Percentiles rank a stretch among this genome's conserved stretches.
phyloP scores from a whole-genome alignment of 2,888 invertebrate species.

The Habroteleia sp. region DNA sequence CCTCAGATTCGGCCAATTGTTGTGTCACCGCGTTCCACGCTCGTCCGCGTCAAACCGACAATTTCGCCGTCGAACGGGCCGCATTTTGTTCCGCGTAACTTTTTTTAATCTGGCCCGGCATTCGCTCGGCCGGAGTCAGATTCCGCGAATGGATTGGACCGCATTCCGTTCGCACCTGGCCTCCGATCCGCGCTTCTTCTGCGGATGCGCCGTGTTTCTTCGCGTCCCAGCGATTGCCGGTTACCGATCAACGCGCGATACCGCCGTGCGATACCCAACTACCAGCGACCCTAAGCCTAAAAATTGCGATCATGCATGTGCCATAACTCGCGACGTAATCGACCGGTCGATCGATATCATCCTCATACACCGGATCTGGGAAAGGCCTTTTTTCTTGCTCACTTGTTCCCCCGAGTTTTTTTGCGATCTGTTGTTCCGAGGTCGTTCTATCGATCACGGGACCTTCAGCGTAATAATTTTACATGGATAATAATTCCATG shows the following conservation, averaged over 20 bases:
- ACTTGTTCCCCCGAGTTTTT: not conserved
- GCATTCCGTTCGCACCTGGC: conserved; percentile 80
- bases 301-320: conserved; percentile 64
- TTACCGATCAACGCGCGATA: conserved; percentile 61
- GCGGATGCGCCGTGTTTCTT: conserved; percentile 55
- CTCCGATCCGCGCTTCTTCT: conserved; percentile 67
- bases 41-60: conserved; percentile 53
- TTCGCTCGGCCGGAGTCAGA: conserved; percentile 77
- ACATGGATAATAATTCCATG: not conserved
- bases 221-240: conserved; percentile 40
- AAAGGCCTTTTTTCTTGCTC: conserved; percentile 16
- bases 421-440: not conserved
- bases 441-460: conserved; percentile 3
- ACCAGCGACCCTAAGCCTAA: conserved; percentile 46
- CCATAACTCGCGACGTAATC: conserved; percentile 65
- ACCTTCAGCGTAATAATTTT: conserved; percentile 2
- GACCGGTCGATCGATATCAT: conserved; percentile 61
- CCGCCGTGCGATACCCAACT: conserved; percentile 59
- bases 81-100: conserved; percentile 75
- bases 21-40: conserved; percentile 40
- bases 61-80: conserved; percentile 69
- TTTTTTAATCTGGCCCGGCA: conserved; percentile 74
- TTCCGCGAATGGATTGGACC: conserved; percentile 80
- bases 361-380: conserved; percentile 49
- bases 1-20: conserved; percentile 45